Percentiles rank a stretch among this genome's conserved stretches.
Conservation (phyloP, 2,888 invertebrate genomes). For the Proisotoma minuta region DNA sequence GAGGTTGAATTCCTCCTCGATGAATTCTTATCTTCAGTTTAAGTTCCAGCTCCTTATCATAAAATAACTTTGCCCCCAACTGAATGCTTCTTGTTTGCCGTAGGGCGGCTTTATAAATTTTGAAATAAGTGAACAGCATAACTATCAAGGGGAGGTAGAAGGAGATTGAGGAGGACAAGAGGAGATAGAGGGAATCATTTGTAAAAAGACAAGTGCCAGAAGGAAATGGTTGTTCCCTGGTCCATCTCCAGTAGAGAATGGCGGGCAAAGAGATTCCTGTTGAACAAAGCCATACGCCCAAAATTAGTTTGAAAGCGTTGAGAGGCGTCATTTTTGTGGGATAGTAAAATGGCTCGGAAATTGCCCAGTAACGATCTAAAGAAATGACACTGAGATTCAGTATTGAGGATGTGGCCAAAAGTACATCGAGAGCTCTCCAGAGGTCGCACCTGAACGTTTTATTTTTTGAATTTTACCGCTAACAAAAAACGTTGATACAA, state of each 20-base stretch:
- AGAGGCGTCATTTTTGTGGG: constrained; percentile 87
- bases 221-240: constrained; percentile 67
- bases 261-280: constrained; percentile 96
- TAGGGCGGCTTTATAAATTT: constrained; percentile 88
- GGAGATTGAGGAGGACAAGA: constrained; percentile 94
- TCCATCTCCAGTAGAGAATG: constrained; percentile 91
- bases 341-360: constrained; percentile 81
- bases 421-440: constrained; percentile 92
- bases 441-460: constrained; percentile 80
- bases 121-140: constrained; percentile 96
- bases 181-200: constrained; percentile 88
- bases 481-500: neutral
- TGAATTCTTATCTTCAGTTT: constrained; percentile 90
- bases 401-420: constrained; percentile 95
- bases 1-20: constrained; percentile 65
- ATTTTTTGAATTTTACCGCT: too few species aligned
- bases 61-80: constrained; percentile 71
- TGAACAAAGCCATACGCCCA: constrained; percentile 92
- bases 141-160: constrained; percentile 94
- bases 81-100: constrained; percentile 84
- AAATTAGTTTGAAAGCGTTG: constrained; percentile 78
- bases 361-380: constrained; percentile 95
- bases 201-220: constrained; percentile 89
- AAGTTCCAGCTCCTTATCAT: constrained; percentile 61
- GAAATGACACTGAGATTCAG: constrained; percentile 95